Base-by-base conservation (phyloP, 2,113 vertebrate genomes). In the Syrmaticus mikado region DNA sequence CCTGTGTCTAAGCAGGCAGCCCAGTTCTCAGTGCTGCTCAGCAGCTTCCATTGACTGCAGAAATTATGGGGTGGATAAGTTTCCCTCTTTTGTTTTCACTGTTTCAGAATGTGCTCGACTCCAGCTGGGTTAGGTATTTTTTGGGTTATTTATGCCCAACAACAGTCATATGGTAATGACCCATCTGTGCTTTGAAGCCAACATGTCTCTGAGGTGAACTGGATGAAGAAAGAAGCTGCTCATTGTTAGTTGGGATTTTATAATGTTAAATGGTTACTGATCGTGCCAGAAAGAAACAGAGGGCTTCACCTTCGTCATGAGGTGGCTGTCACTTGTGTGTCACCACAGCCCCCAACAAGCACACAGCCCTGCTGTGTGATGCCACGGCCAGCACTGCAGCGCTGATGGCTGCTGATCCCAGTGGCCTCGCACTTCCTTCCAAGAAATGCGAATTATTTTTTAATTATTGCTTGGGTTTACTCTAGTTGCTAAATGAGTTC, bases 121-220 rank as follows among this genome's bases (percentile, higher is more conserved):
- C 95, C 95, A 97, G 95, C 94, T 97, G 96, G 91, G 96, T 48
- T 94, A 96, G 94, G 91, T 81, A 95, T 95, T 97, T 97, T 96
- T 95, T 67, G 73, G 85, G 87, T 96, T 94, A 96, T 94, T 95
- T 96, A 96, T 96, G 95, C 90, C 92, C 90, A 94, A 78, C 94
- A 90, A 94, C 87, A 94, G 82, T 96, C 93, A 90, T 95, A 96
- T 97, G 96, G 82, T 97, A 96, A 95, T 96, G 91, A 91, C 91
- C 94, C 96, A 92, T 97, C 94, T 97, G 96, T 88, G 87, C 94
- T 94, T 96, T 95, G 92, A 97, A 94, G 82, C 70, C 1, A 8
- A 84, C 21, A 8, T 30, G 73, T 90, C 73, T 94, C 87, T 48
- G 93, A 94, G 91, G 62, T 94, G 94, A 90, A 91, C 28, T 75